Base-by-base conservation (phyloP, 2,797 vertebrate genomes). In the Melanotaenia boesemani region DNA sequence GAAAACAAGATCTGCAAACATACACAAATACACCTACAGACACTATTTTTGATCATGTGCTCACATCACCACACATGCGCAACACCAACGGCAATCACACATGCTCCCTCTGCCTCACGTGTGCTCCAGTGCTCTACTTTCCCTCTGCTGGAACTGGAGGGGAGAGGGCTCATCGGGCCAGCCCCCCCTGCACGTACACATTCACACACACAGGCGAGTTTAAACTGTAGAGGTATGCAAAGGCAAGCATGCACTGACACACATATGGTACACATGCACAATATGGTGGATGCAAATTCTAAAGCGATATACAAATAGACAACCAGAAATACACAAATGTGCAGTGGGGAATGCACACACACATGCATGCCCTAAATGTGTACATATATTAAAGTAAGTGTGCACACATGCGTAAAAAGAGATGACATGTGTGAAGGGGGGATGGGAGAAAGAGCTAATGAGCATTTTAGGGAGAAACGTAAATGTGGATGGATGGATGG, bases 101-200 rank as follows among this genome's bases (percentile, higher is more conserved):
- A 86, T 54, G 68, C 81, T 87, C 81, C 70, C 58, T 65, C 81
- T 79, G 63, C 48, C 80, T 92, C 90, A 92, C 86, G 85, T 92
- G 92, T 79, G 91, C 74, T 91, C 91, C 85, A 92, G 85, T 93
- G 89, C 90, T 93, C 91, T 90, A 92, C 86, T 92, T 91, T 90
- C 71, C 67, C 63, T 74, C 74, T 67, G 82, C 63, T 70, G 63
- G 71, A 89, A 74, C 67, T 67, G 65, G 60, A 75, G 73, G 85
- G 74, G 72, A 83, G 79, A 46, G 78, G 63, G 66, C 71, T 86
- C 70, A 76, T 75, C 8, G 32, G 77, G 78, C 80, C 67, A 70
- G 44, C 72, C 72, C 24, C 44, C 48, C 24, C 63, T 67, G 44
- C 63, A 26, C 55, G 56, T 37, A 2, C 12, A 16, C 6, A 56